Evolutionary conservation across 2,888 invertebrate species (phyloP).

Genomic region (Rhamnusium bicolor): DNA sequence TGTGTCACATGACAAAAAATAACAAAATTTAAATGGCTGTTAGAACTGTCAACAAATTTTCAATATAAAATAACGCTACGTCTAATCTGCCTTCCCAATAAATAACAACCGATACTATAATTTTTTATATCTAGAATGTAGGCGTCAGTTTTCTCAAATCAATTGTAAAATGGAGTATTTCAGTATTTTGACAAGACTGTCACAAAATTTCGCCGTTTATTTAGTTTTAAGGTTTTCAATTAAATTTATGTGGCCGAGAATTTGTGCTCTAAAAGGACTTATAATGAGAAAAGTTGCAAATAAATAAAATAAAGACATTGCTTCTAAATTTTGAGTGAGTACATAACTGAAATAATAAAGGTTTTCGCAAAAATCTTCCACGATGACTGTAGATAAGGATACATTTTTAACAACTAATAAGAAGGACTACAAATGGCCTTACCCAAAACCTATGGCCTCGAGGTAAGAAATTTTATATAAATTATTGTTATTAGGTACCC

Average conservation of each 20-base stretch:
- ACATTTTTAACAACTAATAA: conserved; percentile 72
- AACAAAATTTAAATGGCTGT: no score
- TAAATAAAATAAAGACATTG: neutral
- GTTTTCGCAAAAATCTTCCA: neutral
- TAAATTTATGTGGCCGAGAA: conserved; percentile 47
- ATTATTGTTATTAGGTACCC: no score
- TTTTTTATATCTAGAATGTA: neutral
- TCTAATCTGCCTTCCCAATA: no score
- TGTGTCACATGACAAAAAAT: no score
- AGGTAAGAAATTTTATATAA: conserved; percentile 69
- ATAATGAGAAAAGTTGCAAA: conserved; percentile 35
- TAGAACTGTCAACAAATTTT: no score
- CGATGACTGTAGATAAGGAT: conserved; percentile 61
- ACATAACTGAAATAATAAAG: neutral
- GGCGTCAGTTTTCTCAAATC: neutral
- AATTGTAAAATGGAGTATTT: conserved; percentile 60
- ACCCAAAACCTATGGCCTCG: conserved; percentile 74
- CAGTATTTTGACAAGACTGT: conserved; percentile 61
- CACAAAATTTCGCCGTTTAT: conserved; percentile 63
- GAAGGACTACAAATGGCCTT: conserved; percentile 77
- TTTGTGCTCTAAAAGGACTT: conserved; percentile 11
- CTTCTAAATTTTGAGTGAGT: conserved; percentile 42
- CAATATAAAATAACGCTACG: no score
- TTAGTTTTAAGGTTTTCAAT: conserved; percentile 50
- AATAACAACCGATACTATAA: neutral